Percentiles rank a stretch among this genome's conserved stretches.
These are phyloP conservation scores for Nomada goodeniana DNA, from an alignment of 2,888 invertebrate species.

Conservation along the genomic window DNA sequence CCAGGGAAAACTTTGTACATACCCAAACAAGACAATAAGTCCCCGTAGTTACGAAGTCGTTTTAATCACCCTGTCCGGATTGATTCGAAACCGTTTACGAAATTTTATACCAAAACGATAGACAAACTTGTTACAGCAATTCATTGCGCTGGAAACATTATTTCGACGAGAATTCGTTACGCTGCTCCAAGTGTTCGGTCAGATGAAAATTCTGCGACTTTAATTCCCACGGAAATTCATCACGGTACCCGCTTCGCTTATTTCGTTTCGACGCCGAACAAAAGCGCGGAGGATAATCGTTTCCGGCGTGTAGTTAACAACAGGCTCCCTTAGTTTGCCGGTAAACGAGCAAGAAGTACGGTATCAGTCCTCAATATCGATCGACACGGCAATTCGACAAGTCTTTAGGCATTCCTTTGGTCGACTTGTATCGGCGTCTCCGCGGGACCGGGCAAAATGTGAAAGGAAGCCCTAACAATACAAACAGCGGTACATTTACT, in stretches of 20 bases:
- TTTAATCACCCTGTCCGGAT: too few species aligned
- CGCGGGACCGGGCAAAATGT: constrained; percentile 18
- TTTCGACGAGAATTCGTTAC: too few species aligned
- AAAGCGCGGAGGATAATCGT: background rate
- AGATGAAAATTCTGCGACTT: too few species aligned
- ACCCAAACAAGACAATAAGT: too few species aligned
- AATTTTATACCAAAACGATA: too few species aligned
- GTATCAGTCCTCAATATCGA: constrained; percentile 12
- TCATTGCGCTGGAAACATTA: too few species aligned
- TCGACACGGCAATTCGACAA: constrained; percentile 22
- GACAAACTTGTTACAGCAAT: too few species aligned
- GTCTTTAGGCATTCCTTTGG: constrained; percentile 17
- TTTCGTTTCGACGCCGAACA: background rate
- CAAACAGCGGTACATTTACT: constrained; percentile 43
- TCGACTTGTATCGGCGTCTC: background rate
- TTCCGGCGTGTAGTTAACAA: background rate
- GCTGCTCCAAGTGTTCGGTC: too few species aligned
- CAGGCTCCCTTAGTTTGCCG: background rate
- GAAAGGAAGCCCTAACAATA: constrained; percentile 29
- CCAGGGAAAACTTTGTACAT: too few species aligned
- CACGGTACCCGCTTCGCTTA: background rate
- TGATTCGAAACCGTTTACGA: too few species aligned
- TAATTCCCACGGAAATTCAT: background rate
- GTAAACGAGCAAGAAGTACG: constrained; percentile 13
- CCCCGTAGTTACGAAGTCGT: too few species aligned